Base-by-base conservation (phyloP, 2,797 vertebrate genomes). In the Myotis findleyi region DNA sequence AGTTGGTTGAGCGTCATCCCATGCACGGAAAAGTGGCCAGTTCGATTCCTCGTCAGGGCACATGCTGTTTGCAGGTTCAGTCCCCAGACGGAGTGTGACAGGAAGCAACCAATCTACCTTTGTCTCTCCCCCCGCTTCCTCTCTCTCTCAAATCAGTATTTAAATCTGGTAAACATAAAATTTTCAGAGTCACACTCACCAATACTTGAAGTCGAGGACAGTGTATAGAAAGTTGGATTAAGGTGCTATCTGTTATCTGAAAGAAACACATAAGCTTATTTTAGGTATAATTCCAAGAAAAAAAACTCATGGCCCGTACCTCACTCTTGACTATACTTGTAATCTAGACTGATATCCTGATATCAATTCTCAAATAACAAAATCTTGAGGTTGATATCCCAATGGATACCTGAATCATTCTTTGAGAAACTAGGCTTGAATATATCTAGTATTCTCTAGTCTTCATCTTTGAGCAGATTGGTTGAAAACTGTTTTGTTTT, bases 221-320 rank as follows among this genome's bases (percentile, higher is more conserved):
- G 98, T 99, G 99, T 98, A 99, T 99, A 91, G 99, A 99, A 73
- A 99, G 98, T 98, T 99, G 99, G 97, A 99, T 99, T 77, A 99
- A 98, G 0, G 99, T 99, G 85, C 99, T 99, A 97, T 99, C 99
- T 98, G 99, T 99, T 97, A 99, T 99, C 99, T 99, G 98, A 72
- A 76, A 97, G 51, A 96, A 88, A 95, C 6, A 88, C 0, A 2
- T 25, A 86, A 76, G 2, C n/a, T 21, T 14, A 77, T 64, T 75
- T 93, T 77, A 91, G 69, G 25, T 69, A 25, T 36, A 92, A 94
- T 91, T 47, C 53, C 66, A 91, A 83, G 89, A 73, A 89, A 64
- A 79, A 79, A 89, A 69, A 51, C 36, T 73, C 75, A 93, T 9
- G 18, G 72, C 23, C 20, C 25, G 11, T 69, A 66, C 25, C 79